Evolutionary conservation across 1,140 invertebrate genomes (phyloP), one percentile per base, ranked within the genome.

Genomic region (Drosophila grimshawi): DNA sequence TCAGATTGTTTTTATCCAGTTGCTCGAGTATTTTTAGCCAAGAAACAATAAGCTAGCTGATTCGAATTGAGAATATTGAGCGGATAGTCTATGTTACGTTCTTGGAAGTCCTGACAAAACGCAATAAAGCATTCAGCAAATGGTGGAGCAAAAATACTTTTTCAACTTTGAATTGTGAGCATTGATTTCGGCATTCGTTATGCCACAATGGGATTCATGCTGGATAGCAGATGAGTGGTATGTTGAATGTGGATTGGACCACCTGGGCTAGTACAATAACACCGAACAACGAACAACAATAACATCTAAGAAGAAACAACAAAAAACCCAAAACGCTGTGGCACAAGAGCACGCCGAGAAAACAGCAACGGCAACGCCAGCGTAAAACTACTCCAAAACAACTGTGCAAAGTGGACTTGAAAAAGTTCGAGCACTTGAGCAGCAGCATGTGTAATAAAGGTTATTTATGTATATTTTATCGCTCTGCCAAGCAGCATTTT

Each of bases 401-500:
- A 89, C 85, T 77, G 80, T 76, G 80, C 80, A 89, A 85, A 88
- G 85, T 88, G 81, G 85, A 88, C 85, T 88, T 88, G 85, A 89
- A 89, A 88, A 88, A 88, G 85, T 88, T 88, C 67, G 70, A 85
- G 85, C 85, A 89, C 85, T 88, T 89, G 80, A 88, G 86, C 80
- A 75, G 80, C 81, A 85, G 85, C 85, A 88, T 89, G 85, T 88
- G 85, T 88, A 88, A 88, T 88, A 88, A 88, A 88, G 85, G 85
- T 89, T 88, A 88, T 88, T 88, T 89, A 88, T 88, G 85, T 88
- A 89, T 88, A 89, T 89, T 80, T 88, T 89, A 89, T 78, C 83
- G 72, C 57, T 70, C 27, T 59, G 48, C 45, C 69, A 41, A 35
- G 52, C 63, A 66, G 49, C 52, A 29, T 39, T 29, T n/a, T 45